Base-by-base conservation (phyloP, 2,797 vertebrate species). In the Gephyroberyx darwinii region DNA sequence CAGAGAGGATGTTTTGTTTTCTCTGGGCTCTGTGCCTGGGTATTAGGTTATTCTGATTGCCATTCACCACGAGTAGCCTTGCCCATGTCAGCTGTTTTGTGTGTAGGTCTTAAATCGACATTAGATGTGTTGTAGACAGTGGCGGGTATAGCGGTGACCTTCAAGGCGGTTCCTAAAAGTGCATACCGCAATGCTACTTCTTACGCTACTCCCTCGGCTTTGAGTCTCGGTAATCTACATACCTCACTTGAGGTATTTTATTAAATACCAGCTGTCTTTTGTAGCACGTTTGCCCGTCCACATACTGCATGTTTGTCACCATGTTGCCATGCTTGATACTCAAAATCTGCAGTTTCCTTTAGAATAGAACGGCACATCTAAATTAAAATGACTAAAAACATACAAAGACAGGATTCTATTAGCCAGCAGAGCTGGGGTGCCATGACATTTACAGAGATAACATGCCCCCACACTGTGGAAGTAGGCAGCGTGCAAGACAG, bases 71-170 rank as follows among this genome's bases (percentile, higher is more conserved):
- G 33, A 56, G 30, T 13, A 19, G 5, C 43, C 31, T 33, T 63
- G 71, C 31, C 69, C 43, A 74, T 61, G 35, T 16, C 58, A 43
- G 43, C 30, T 26, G 61, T 55, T 67, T 54, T 53, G 10, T 71
- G 19, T 10, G 13, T 4, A 30, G 17, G 6, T 50, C 8, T 55
- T 48, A 16, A 20, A 39, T 52, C n/a, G 4, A 17, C 64, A 5
- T 61, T n/a, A 19, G 26, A 26, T 4, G 26, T 4, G 26, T 26
- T 26, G 26, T 26, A 26, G 26, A 26, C 26, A 26, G 26, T 4
- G 26, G 26, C 26, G 26, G 26, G 26, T 26, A 26, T 26, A 26
- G 26, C 26, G 26, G 26, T 26, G 26, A 26, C 26, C 26, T 26
- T 26, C 26, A 26, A 26, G 26, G 4, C 26, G 26, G 26, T 4